phyloP scores from a whole-genome alignment of 2,113 vertebrate species.

The Calyptommatus sinebrachiatus region DNA sequence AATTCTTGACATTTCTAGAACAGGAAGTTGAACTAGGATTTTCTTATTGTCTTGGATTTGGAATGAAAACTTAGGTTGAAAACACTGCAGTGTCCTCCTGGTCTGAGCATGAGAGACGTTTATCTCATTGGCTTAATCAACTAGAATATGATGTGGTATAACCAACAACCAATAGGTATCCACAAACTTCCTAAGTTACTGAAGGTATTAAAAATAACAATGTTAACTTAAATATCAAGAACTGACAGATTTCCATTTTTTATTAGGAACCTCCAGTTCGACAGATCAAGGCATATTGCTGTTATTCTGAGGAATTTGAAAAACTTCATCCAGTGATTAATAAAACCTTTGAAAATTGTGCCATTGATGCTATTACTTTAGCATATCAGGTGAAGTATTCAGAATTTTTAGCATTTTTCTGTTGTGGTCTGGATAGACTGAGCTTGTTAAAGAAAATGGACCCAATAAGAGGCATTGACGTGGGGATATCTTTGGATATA shows the following conservation, averaged over 20 bases:
- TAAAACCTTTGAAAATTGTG: slow-evolving; percentile 76
- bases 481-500: no score
- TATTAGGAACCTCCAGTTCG: slow-evolving; percentile 70
- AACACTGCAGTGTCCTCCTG: neutral
- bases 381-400: slow-evolving; percentile 81
- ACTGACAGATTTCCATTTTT: neutral
- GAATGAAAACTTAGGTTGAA: neutral
- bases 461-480: no score
- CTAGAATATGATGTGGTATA: neutral
- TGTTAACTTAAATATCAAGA: neutral
- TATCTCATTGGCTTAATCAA: neutral
- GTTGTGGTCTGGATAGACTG: no score
- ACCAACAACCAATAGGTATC: neutral
- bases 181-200: no score
- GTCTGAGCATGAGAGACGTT: neutral
- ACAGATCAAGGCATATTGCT: slow-evolving; percentile 79
- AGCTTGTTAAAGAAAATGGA: no score
- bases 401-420: neutral
- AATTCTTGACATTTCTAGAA: no score
- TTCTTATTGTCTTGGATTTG: neutral
- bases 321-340: slow-evolving; percentile 55
- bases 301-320: neutral
- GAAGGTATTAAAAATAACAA: no score
- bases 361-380: slow-evolving; percentile 78
- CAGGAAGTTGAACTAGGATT: no score